Evolutionary conservation across 2,888 invertebrate genomes (phyloP), one percentile per base, ranked within the genome.

Genomic region (Leptarthrus brevirostris): DNA sequence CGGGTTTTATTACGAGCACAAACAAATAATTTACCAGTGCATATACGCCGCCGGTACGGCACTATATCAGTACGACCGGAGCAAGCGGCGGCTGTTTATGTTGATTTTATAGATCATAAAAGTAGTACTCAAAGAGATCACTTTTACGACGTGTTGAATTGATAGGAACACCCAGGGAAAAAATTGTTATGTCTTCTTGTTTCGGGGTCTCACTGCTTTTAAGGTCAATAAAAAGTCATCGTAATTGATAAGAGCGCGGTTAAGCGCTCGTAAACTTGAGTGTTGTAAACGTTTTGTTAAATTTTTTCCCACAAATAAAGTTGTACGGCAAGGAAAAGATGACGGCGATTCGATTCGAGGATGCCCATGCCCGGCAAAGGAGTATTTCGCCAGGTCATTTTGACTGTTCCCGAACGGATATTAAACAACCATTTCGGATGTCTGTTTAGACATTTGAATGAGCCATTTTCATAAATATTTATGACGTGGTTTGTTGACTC

Each of bases 61-160:
- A 64, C 52, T 10, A 56, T 20, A n/a, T 52, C 44, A 22, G 26
- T 58, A 74, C 36, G 69, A 40, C 64, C 70, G 34, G 61, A 75
- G 75, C 72, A 75, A 71, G 58, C 73, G 72, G 69, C 74, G 71
- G 49, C 74, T 12, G 75, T 77, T 77, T 77, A 77, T 74, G 54
- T 58, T 76, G 73, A 69, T 77, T 77, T 77, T 77, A 77, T 77
- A 77, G 77, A 75, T 73, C 77, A 73, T 77, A 76, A 77, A 61
- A 64, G 64, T 44, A 64, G 36, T 64, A 64, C 64, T 64, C 64
- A 49, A 73, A 64, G 61, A 53, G 74, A 77, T 76, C 76, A 77
- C 26, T 74, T 77, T 77, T 66, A 76, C 74, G 77, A 77, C 72
- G 77, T 77, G 77, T 77, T 72, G 76, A 77, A 75, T 76, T 77